A percentile compares a stretch with the other conserved stretches of the same genome.
These are phyloP conservation scores for Alauda arvensis DNA, from an alignment of 2,797 vertebrate genomes.

Conservation along the genomic window DNA sequence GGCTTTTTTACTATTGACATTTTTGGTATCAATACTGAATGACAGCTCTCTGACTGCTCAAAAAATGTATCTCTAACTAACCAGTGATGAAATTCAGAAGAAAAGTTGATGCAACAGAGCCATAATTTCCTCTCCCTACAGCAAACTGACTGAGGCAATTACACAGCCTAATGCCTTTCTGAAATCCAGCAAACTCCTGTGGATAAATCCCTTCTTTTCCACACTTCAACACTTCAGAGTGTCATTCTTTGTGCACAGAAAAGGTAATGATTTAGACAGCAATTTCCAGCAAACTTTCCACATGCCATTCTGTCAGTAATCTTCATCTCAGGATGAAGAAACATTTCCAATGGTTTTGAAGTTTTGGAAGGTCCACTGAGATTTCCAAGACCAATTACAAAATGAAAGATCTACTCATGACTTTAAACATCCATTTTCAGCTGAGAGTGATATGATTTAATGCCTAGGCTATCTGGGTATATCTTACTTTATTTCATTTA, in stretches of 20 bases:
- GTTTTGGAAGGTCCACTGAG: not conserved
- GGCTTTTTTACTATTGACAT: not conserved
- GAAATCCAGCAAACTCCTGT: not conserved
- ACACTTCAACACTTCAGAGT: not conserved
- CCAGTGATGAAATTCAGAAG: not conserved
- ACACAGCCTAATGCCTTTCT: not conserved
- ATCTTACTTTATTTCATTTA: not conserved
- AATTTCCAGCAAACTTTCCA: not conserved
- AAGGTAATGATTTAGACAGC: not conserved
- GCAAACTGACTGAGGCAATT: not conserved
- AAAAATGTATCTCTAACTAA: not conserved
- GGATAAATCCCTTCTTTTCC: not conserved
- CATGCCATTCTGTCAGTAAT: not conserved
- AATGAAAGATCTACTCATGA: not conserved
- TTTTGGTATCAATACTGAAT: not conserved
- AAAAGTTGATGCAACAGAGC: not conserved
- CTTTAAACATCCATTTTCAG: not conserved
- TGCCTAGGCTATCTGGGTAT: not conserved
- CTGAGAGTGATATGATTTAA: not conserved
- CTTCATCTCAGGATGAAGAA: not conserved
- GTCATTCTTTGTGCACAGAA: not conserved
- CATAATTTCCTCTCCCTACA: not conserved
- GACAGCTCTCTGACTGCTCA: not conserved
- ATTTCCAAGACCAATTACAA: not conserved
- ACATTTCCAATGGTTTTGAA: not conserved